Base-by-base conservation (phyloP, 2,113 vertebrate species). In the Chamaetylas fuelleborni region DNA sequence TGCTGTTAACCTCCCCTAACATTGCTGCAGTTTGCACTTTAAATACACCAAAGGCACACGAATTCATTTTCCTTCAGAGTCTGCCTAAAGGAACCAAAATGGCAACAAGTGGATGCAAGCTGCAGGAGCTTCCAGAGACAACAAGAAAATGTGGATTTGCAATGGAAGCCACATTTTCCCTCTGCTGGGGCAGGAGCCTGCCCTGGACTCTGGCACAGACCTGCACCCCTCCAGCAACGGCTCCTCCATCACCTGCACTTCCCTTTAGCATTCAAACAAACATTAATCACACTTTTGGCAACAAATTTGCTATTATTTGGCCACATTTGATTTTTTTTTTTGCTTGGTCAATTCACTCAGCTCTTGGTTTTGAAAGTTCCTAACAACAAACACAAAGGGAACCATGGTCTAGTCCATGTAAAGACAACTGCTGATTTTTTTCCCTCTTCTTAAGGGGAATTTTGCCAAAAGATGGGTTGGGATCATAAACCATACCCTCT, bases 401-500 rank as follows among this genome's bases (percentile, higher is more conserved):
- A 86, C 76, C 9, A 60, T n/a, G 24, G 40, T 66, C n/a, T 60
- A 81, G 42, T 28, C 61, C 66, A 70, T 11, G 36, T 38, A 81
- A 77, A 93, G 81, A 54, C 66, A 92, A 91, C 64, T 82, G 33
- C 57, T 47, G 60, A 64, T 50, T 42, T 72, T 81, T 82, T 64
- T 40, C 20, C 14, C 36, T 65, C 45, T 80, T 86, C 78, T 90
- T 61, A 29, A 77, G 87, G 45, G 83, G 67, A 92, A 76, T 61
- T 93, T 86, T 72, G 93, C 92, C 95, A 92, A 87, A 92, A 92
- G 67, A 95, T 95, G 93, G 79, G 80, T 70, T 96, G 93, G 81
- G 90, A 97, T 73, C 88, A 93, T 57, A 96, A 95, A 78, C 60
- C 60, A 69, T 94, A 93, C 95, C 93, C 97, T 97, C 95, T 90